A percentile compares a stretch with the other conserved stretches of the same genome.
phyloP scores from a whole-genome alignment of 2,888 invertebrate genomes.

The Antheraea assamensis region DNA sequence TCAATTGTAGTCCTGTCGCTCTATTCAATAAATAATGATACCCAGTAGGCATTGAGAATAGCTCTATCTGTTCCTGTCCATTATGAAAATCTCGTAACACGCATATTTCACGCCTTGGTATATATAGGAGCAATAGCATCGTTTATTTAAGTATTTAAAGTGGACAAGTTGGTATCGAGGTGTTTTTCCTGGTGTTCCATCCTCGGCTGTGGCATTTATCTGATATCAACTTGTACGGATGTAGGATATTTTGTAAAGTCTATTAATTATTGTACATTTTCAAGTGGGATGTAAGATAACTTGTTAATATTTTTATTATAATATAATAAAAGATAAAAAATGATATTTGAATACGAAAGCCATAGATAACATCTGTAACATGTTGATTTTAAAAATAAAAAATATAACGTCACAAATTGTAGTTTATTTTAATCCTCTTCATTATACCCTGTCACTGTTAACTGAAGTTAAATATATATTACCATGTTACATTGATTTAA shows the following conservation, averaged over 20 bases:
- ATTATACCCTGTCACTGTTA: not conserved
- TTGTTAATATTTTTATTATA: conserved; percentile 82
- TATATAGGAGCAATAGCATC: conserved; percentile 60
- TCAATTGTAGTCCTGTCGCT: conserved; percentile 49
- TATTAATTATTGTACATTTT: conserved; percentile 80
- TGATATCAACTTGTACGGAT: conserved; percentile 54
- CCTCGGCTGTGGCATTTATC: not conserved
- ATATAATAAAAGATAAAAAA: conserved; percentile 60
- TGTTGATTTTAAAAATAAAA: conserved; percentile 80
- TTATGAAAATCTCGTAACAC: conserved; percentile 43
- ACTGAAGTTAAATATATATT: not conserved
- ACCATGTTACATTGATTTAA: no score
- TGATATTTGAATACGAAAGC: conserved; percentile 78
- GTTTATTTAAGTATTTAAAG: conserved; percentile 62
- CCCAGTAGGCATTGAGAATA: conserved; percentile 52
- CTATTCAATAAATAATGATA: conserved; percentile 46
- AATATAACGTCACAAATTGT: conserved; percentile 64
- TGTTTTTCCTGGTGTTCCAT: conserved; percentile 18
- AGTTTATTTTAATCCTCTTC: conserved; percentile 24
- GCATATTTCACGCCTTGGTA: conserved; percentile 60
- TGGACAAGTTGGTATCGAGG: conserved; percentile 49
- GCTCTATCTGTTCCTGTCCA: conserved; percentile 50
- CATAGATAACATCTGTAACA: conserved; percentile 78
- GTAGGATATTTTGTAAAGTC: conserved; percentile 75
- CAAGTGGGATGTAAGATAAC: conserved; percentile 80